phyloP scores from a whole-genome alignment of 1,140 invertebrate species.

The Tribolium madens region DNA sequence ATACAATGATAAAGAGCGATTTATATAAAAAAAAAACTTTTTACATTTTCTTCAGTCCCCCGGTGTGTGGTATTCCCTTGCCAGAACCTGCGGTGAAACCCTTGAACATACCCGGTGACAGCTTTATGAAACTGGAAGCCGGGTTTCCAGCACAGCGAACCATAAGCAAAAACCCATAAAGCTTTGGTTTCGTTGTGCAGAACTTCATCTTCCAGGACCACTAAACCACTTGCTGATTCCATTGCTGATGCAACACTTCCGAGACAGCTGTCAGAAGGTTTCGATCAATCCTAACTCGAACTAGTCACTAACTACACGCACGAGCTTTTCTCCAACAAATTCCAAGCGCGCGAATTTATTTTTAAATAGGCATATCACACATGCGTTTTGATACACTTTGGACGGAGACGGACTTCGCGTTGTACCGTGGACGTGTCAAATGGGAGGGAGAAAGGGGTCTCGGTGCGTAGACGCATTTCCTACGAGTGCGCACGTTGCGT shows the following conservation, averaged over 20 bases:
- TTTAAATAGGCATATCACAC: conserved; percentile 14
- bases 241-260: conserved; percentile 45
- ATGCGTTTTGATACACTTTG: conserved; percentile 9
- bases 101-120: conserved; percentile 78
- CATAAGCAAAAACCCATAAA: conserved; percentile 88
- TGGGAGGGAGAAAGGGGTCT: neutral
- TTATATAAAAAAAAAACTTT: conserved; percentile 59
- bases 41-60: conserved; percentile 82
- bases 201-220: conserved; percentile 52
- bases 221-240: conserved; percentile 11
- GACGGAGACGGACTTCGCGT: neutral
- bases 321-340: conserved; percentile 17
- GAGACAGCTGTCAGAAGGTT: conserved; percentile 36
- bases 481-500: neutral
- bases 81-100: conserved; percentile 85
- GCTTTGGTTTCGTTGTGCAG: conserved; percentile 58
- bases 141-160: conserved; percentile 88
- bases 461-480: neutral
- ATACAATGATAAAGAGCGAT: conserved; percentile 61
- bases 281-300: conserved; percentile 3
- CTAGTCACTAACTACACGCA: neutral
- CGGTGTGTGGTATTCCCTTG: conserved; percentile 88
- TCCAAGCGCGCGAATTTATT: conserved; percentile 33
- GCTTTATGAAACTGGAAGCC: conserved; percentile 83
- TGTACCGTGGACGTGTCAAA: neutral